Base-by-base conservation (phyloP, 1,140 invertebrate species). In the Aphaenogaster floridana region DNA sequence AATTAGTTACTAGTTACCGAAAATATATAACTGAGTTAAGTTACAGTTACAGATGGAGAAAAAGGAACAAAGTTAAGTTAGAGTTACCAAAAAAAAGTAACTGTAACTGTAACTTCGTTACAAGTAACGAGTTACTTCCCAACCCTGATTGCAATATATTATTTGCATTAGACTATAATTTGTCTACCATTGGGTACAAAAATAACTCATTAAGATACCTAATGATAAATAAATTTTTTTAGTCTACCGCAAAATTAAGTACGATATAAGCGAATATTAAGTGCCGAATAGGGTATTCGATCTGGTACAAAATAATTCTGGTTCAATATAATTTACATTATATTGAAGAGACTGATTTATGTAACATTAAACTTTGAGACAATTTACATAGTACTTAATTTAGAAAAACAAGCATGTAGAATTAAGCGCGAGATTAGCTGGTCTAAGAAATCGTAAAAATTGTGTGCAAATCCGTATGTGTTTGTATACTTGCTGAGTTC, bases 401-500 rank as follows among this genome's bases (percentile, higher is more conserved):
- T 15, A 54, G 11, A 21, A 57, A 74, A 17, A 34, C 17, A 57
- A 36, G 1, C 28, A 3, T 52, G n/a, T 57, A 21, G 0, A 45
- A 1, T 74, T 59, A 59, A 39, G n/a, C 8, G 13, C 7, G 7
- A 15, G 3, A 48, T 11, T 39, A 66, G 8, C 28, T 42, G 11
- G 5, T 64, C 36, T 13, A 39, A 21, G 28, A 48, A 79, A 36
- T 36, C 39, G 39, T 77, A 34, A 50, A 52, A 66, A 39, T 1
- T 34, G 6, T 2, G 28, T 1, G 15, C 17, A 9, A 66, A 13
- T 78, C 39, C 9, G 42, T 79, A 68, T 52, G 34, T 5, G 81
- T 28, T 80, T 39, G 68, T 45, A 63, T 87, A 92, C 52, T 69
- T 28, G 13, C 34, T 69, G 78, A 36, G 92, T 89, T 90, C 85